A percentile compares a stretch with the other conserved stretches of the same genome.
phyloP scores from a whole-genome alignment of 2,797 vertebrate species.

The Poeciliopsis paucimaculata region DNA sequence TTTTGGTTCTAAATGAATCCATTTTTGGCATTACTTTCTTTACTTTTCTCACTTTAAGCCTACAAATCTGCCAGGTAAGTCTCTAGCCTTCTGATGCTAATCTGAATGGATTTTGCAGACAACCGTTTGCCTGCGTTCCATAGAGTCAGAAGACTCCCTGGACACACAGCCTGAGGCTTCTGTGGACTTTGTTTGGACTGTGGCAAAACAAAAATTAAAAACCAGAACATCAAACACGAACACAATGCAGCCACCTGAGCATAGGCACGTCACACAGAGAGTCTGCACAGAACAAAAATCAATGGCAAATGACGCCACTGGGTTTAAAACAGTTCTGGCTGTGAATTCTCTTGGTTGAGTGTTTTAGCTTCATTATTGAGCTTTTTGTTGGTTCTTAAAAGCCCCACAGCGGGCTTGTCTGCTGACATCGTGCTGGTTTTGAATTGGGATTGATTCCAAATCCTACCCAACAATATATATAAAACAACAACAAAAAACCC shows the following conservation, averaged over 20 bases:
- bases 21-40: background rate
- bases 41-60: constrained; percentile 6
- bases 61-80: constrained; percentile 15
- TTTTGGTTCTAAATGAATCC: background rate
- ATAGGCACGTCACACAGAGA: constrained; percentile 8
- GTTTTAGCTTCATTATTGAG: constrained; percentile 54
- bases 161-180: constrained; percentile 45
- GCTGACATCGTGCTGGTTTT: constrained; percentile 11
- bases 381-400: constrained; percentile 50
- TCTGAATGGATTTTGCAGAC: constrained; percentile 37
- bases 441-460: constrained; percentile 39
- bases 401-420: constrained; percentile 28
- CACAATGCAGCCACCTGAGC: constrained; percentile 28
- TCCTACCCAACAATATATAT: constrained; percentile 8
- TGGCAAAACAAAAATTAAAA: constrained; percentile 12
- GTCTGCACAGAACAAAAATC: constrained; percentile 32
- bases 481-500: constrained; percentile 10
- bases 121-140: constrained; percentile 16
- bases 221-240: constrained; percentile 18
- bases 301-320: constrained; percentile 42
- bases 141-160: constrained; percentile 32
- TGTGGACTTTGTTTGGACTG: constrained; percentile 29
- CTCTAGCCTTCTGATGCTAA: constrained; percentile 42
- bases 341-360: constrained; percentile 55
- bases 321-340: constrained; percentile 52